Conservation (phyloP, 2,113 vertebrate genomes). For the Macaca nemestrina region DNA sequence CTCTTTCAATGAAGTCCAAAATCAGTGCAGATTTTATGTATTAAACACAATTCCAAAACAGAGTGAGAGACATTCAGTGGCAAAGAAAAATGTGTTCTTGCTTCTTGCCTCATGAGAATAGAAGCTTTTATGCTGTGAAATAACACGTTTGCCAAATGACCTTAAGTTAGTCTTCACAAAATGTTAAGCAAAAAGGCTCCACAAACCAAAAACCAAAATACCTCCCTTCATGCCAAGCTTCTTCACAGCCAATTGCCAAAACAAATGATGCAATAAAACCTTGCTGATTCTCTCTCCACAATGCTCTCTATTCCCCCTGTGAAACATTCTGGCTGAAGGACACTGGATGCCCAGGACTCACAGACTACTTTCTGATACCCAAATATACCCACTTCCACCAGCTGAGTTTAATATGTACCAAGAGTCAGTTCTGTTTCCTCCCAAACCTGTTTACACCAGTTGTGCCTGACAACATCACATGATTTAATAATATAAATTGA, state of each 20-base stretch:
- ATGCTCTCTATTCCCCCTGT: neutral
- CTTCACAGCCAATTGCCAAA: neutral
- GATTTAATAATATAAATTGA: neutral
- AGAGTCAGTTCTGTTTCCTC: neutral
- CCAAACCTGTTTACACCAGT: neutral
- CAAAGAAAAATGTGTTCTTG: slow-evolving; percentile 49
- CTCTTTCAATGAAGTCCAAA: neutral
- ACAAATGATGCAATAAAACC: neutral
- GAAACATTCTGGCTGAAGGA: neutral
- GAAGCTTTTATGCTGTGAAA: slow-evolving; percentile 26
- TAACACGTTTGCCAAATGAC: slow-evolving; percentile 56
- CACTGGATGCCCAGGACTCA: neutral
- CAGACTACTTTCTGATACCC: neutral
- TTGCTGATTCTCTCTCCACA: neutral
- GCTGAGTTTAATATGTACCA: neutral
- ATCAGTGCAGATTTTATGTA: neutral
- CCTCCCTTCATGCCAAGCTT: neutral
- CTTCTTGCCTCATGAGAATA: slow-evolving; percentile 46
- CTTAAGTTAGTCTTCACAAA: slow-evolving; percentile 43
- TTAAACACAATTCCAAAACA: neutral
- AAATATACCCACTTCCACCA: neutral
- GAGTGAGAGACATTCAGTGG: neutral
- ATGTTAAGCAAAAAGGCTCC: neutral
- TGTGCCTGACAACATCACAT: neutral
- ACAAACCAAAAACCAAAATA: neutral